Evolutionary conservation across 2,113 vertebrate genomes (phyloP), one percentile per base, ranked within the genome.

Genomic region (Vimba vimba): DNA sequence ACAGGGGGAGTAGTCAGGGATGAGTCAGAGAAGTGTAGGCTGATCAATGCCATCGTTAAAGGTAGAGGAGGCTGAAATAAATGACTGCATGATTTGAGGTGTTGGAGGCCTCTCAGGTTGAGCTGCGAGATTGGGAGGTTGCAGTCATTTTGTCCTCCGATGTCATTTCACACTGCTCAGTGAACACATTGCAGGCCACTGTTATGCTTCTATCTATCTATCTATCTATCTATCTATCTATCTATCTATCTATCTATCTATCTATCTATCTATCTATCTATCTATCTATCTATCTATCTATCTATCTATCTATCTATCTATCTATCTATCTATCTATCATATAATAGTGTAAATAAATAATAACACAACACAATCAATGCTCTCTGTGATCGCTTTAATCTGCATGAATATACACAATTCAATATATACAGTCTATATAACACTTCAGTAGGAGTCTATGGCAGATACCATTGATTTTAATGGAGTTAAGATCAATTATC

Each of bases 31-130:
- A 88, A 90, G 55, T 84, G 85, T 91, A 82, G 62, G 75, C 52
- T 81, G 81, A 93, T 90, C 90, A 85, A 84, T 89, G 82, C 71
- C 66, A 77, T 89, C 80, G 89, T 88, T 89, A 91, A 87, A 91
- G 82, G 60, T 30, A 15, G 36, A 85, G 68, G 83, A 87, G 79
- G 75, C 87, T 75, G 71, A 88, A 88, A 87, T 81, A 87, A 91
- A 90, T 87, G 57, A 91, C 85, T 83, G 84, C 73, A 74, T 85
- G 90, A 86, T 87, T 84, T 73, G 74, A 87, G 69, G 50, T 87
- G 88, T 43, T 2, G 45, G 82, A 23, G 52, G 69, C 27, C 15
- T 79, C 64, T 79, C 71, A 73, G 62, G 69, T 74, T 83, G 78
- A 77, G 47, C 85, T 66, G 64, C 36, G 85, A 59, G 79, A 52